Conservation (phyloP, 2,113 vertebrate genomes). For the Heterotilapia buettikoferi region DNA sequence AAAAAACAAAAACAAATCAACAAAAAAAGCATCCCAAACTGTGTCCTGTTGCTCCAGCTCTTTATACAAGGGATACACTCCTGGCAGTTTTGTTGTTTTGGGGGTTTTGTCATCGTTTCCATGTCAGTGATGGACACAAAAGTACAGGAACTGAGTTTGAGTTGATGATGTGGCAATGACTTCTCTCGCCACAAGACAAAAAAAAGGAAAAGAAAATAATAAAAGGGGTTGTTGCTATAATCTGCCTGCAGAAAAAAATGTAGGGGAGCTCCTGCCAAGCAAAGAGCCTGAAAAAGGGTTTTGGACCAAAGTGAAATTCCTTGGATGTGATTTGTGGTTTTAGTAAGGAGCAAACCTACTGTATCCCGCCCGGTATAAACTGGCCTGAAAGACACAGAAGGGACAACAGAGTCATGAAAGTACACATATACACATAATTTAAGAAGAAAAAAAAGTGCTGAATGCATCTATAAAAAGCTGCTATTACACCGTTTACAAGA, state of each 20-base stretch:
- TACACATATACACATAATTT: neutral
- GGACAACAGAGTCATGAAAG: neutral
- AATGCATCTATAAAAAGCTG: neutral
- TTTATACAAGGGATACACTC: neutral
- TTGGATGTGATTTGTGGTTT: conserved; percentile 38
- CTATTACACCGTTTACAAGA: neutral
- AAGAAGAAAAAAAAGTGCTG: neutral
- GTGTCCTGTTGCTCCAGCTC: neutral
- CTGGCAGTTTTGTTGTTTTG: neutral
- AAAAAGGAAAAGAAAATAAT: neutral
- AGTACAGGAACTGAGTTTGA: conserved; percentile 12
- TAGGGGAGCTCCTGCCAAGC: conserved; percentile 45
- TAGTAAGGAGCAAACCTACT: conserved; percentile 74
- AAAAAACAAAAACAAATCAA: neutral
- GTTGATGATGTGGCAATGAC: conserved; percentile 50
- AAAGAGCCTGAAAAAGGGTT: conserved; percentile 38
- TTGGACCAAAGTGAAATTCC: conserved; percentile 45
- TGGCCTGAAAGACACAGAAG: conserved; percentile 62
- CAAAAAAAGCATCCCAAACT: neutral
- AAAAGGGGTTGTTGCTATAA: conserved; percentile 15
- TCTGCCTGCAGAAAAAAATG: conserved; percentile 40
- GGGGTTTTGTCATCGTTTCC: neutral
- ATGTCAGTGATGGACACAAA: conserved; percentile 7
- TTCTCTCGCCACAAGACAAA: conserved; percentile 9
- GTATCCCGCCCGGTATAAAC: conserved; percentile 74